Conservation (phyloP, 2,113 vertebrate species). For the Amphiprion percula region DNA sequence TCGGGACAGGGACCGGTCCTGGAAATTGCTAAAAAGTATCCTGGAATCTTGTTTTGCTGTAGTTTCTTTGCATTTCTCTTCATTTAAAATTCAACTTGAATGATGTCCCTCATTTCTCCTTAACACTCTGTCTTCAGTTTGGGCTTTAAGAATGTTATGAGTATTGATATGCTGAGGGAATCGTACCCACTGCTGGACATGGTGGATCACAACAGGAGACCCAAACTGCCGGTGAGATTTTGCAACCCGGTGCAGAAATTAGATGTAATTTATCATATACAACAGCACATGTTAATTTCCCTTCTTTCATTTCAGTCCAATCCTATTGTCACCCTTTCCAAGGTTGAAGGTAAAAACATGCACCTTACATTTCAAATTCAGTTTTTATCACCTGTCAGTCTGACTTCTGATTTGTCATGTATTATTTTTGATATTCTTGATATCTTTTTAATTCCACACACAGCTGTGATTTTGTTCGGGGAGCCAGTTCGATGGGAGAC, state of each 20-base stretch:
- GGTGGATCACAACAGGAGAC: constrained; percentile 90
- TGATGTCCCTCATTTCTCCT: constrained; percentile 6
- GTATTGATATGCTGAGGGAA: constrained; percentile 89
- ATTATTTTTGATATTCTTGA: neutral
- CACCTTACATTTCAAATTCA: neutral
- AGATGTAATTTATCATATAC: neutral
- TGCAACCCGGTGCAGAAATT: neutral
- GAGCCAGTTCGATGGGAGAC: constrained; percentile 95
- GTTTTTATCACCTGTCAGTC: neutral
- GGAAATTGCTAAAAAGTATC: constrained; percentile 94
- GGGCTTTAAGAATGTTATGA: constrained; percentile 90
- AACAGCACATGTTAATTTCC: constrained; percentile 15
- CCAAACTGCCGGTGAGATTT: constrained; percentile 84
- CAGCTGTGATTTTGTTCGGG: constrained; percentile 91
- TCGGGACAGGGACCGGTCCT: constrained; percentile 93
- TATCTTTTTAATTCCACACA: neutral
- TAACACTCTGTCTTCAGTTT: constrained; percentile 75
- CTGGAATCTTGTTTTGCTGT: constrained; percentile 36
- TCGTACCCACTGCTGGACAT: constrained; percentile 90
- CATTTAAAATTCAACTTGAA: neutral
- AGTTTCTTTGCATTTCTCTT: neutral
- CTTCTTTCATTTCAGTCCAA: constrained; percentile 83
- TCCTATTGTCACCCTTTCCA: constrained; percentile 86
- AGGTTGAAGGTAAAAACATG: constrained; percentile 87
- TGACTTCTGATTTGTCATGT: neutral